phyloP scores from a whole-genome alignment of 2,113 vertebrate species.

The Arizona elegans region DNA sequence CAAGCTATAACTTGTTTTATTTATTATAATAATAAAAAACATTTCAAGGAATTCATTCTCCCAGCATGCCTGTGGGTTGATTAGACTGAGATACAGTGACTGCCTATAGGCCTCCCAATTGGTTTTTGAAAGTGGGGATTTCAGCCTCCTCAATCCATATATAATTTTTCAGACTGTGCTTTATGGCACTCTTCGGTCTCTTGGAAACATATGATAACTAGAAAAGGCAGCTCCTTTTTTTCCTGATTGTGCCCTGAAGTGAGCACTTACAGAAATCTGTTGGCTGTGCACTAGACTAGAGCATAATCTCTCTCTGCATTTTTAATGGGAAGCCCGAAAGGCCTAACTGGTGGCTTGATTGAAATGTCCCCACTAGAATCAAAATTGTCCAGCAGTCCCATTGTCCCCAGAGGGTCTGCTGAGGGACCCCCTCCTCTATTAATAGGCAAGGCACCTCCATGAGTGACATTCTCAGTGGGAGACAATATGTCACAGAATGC shows the following conservation, averaged over 20 bases:
- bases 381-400: not conserved
- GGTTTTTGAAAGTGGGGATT: not conserved
- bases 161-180: not conserved
- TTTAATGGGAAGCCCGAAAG: not conserved
- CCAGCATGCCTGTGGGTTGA: not conserved
- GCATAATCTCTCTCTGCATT: not conserved
- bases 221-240: not conserved
- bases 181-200: not conserved
- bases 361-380: not conserved
- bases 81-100: not conserved
- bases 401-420: not conserved
- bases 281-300: not conserved
- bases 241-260: not conserved
- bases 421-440: not conserved
- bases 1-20: not conserved
- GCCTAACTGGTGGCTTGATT: not conserved
- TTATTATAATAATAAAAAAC: not conserved
- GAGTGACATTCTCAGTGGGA: not conserved
- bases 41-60: not conserved
- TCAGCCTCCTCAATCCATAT: not conserved
- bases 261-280: not conserved
- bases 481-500: not conserved
- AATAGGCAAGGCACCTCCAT: not conserved
- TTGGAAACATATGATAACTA: not conserved
- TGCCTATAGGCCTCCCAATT: not conserved